Percentiles rank a stretch among this genome's conserved stretches.
These are phyloP conservation scores for Hydropsyche betteni DNA, from an alignment of 2,888 invertebrate genomes.

Conservation along the genomic window DNA sequence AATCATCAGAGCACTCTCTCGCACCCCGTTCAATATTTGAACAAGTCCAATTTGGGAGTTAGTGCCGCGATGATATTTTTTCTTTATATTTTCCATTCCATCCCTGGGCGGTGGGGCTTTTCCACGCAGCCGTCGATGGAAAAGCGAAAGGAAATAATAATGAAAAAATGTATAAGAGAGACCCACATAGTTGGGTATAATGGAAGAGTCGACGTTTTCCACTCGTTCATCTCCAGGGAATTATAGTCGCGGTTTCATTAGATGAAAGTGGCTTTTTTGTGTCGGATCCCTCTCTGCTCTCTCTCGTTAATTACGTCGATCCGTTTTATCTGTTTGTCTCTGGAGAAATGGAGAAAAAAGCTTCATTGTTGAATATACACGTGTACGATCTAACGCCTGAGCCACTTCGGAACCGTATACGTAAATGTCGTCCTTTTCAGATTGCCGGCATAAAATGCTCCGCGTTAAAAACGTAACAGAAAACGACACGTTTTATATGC, in stretches of 20 bases:
- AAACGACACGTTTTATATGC: too few relatives aligned
- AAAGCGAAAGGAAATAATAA: too few relatives aligned
- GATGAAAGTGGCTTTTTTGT: slow-evolving; percentile 6
- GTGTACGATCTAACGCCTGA: too few relatives aligned
- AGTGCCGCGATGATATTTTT: background rate
- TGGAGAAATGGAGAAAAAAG: too few relatives aligned
- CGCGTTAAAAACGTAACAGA: too few relatives aligned
- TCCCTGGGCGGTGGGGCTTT: too few relatives aligned
- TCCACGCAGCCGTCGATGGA: too few relatives aligned
- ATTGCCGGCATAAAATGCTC: too few relatives aligned
- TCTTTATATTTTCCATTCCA: background rate
- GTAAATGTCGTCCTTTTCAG: too few relatives aligned
- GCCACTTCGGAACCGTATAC: too few relatives aligned
- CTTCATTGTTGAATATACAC: too few relatives aligned
- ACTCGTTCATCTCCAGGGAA: background rate
- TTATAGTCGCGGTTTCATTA: slow-evolving; percentile 15
- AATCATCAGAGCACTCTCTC: background rate
- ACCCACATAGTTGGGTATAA: background rate
- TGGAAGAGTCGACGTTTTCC: background rate
- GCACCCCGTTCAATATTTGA: slow-evolving; percentile 15
- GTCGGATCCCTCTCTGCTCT: background rate
- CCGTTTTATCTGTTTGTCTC: background rate
- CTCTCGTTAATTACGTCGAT: slow-evolving; percentile 5
- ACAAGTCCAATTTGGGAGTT: slow-evolving; percentile 31
- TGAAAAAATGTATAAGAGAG: too few relatives aligned